phyloP scores from a whole-genome alignment of 2,888 invertebrate species.

The Lycocerus yunnanus region DNA sequence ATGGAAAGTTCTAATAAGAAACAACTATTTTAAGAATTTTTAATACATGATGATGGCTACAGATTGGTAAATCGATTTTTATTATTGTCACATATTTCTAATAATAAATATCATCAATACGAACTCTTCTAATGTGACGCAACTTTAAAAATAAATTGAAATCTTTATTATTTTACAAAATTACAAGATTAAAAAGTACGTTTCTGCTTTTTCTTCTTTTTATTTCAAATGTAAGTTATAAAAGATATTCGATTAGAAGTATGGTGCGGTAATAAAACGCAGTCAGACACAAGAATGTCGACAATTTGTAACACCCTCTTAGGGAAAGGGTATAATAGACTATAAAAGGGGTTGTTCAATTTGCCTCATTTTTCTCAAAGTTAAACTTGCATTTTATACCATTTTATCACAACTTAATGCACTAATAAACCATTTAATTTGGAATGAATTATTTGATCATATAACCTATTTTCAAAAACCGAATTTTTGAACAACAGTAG shows the following conservation, averaged over 20 bases:
- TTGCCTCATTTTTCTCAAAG: constrained; percentile 18
- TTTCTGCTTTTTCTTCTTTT: constrained; percentile 20
- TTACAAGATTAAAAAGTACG: constrained; percentile 4
- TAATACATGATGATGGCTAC: not conserved
- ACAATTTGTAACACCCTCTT: constrained; percentile 45
- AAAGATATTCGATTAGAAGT: constrained; percentile 41
- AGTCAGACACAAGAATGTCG: constrained; percentile 48
- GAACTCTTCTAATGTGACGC: not conserved
- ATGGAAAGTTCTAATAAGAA: no score
- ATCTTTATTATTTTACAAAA: not conserved
- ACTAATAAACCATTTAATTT: not conserved
- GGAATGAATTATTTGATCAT: not conserved
- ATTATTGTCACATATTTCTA: not conserved
- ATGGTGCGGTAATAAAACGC: constrained; percentile 49
- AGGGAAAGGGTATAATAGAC: constrained; percentile 19
- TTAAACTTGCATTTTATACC: not conserved
- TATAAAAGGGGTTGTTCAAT: constrained; percentile 19
- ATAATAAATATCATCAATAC: not conserved
- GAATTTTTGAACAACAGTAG: not conserved
- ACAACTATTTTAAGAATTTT: no score
- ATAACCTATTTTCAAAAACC: not conserved
- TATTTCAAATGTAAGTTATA: constrained; percentile 40
- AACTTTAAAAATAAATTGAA: not conserved
- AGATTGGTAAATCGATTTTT: not conserved
- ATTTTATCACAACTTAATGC: not conserved